phyloP scores from a whole-genome alignment of 2,888 invertebrate genomes.

The Pogonocherus hispidulus region DNA sequence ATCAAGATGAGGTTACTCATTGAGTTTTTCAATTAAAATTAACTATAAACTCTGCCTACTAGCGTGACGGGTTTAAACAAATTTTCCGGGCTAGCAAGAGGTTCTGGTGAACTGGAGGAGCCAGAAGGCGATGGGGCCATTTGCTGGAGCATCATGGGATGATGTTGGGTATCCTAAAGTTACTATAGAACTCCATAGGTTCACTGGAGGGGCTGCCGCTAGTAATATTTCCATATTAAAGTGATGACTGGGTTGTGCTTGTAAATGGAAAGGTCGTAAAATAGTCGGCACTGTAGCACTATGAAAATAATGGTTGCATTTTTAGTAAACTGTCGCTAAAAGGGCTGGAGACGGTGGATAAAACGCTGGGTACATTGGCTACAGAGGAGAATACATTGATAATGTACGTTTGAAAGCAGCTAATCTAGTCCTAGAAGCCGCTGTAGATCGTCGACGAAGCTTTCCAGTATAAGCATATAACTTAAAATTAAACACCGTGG shows the following conservation, averaged over 20 bases:
- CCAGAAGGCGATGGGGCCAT: conserved; percentile 66
- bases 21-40: no score
- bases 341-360: conserved; percentile 71
- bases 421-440: conserved; percentile 88
- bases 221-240: conserved; percentile 66
- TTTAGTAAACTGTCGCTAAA: no score
- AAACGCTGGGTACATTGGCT: conserved; percentile 67
- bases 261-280: conserved; percentile 70
- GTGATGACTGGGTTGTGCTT: conserved; percentile 66
- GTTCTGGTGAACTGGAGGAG: conserved; percentile 68
- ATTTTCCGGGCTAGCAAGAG: conserved; percentile 59
- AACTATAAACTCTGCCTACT: conserved; percentile 63
- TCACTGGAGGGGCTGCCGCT: conserved; percentile 65
- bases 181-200: conserved; percentile 70
- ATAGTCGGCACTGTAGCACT: conserved; percentile 65
- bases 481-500: no score
- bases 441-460: conserved; percentile 89
- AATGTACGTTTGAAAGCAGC: conserved; percentile 91
- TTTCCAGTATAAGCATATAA: no score
- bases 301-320: conserved; percentile 75
- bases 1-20: no score
- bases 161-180: conserved; percentile 67
- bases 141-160: conserved; percentile 58
- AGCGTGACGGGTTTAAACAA: conserved; percentile 66
- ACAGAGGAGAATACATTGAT: conserved; percentile 74